Evolutionary conservation across 2,113 vertebrate genomes (phyloP), one percentile per base, ranked within the genome.

Genomic region (Pipra filicauda): DNA sequence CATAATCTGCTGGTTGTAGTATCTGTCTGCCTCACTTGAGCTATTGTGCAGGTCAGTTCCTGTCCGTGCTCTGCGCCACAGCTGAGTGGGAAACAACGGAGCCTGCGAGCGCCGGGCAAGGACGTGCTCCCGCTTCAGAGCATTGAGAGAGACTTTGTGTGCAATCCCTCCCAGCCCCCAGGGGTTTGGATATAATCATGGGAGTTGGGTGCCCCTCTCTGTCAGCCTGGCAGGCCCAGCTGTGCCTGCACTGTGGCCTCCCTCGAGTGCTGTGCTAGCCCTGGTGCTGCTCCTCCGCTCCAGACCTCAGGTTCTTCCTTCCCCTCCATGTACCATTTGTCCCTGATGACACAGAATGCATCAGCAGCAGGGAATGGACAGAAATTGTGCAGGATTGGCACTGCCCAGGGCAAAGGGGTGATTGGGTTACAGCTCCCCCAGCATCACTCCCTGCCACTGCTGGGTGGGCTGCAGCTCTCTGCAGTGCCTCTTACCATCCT

Each of bases 211-310:
- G 21, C 26, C 17, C 16, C 33, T 74, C 3, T 28, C 54, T 69
- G 48, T 79, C 30, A 81, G 51, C 17, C 33, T 37, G 31, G 19
- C 8, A 16, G 51, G 39, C 61, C n/a, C 23, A 58, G 12, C 26
- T 5, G 1, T 61, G 23, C 18, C 49, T 83, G 23, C 2, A 3
- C n/a, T 0, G 0, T 41, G 22, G 27, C 46, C 16, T 84, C 8
- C 49, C 5, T 6, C 2, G 3, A 21, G 64, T 5, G 1, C 23
- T 2, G 1, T 43, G 48, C 51, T 49, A 35, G 33, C 48, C 39
- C 26, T 61, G 31, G 17, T 86, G 41, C 46, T 0, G 1, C n/a
- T 69, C 7, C 22, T 35, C 20, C 2, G 0, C 37, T 39, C 21
- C 3, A 1, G 22, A 66, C 26, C 12, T 28, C 30, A 65, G 35